Conservation (phyloP, 2,113 vertebrate genomes). For the Dicaeum eximium region DNA sequence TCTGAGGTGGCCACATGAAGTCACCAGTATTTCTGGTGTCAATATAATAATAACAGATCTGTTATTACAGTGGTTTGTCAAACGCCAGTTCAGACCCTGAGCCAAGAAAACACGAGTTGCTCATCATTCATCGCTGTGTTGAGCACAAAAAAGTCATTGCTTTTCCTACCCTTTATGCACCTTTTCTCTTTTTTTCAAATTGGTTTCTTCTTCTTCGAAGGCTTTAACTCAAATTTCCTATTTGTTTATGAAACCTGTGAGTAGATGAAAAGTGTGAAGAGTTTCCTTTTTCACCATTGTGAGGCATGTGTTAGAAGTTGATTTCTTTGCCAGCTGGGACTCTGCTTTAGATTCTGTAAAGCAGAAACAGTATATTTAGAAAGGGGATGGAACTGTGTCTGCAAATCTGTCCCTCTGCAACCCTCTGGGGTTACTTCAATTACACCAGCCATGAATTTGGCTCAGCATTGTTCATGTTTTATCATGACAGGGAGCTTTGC, state of each 20-base stretch:
- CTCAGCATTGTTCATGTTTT: background rate
- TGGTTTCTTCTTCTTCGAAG: background rate
- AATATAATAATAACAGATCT: background rate
- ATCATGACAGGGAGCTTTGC: background rate
- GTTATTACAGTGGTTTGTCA: background rate
- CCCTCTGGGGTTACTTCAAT: background rate
- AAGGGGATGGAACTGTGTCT: background rate
- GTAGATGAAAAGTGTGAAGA: background rate
- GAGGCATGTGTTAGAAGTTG: slow-evolving; percentile 19
- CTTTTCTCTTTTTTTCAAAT: background rate
- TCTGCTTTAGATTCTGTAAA: background rate
- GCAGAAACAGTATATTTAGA: background rate
- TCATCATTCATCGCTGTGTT: background rate
- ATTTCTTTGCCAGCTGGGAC: slow-evolving; percentile 1
- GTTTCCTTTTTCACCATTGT: slow-evolving; percentile 1
- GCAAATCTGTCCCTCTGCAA: background rate
- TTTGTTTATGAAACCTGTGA: background rate
- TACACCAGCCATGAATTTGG: background rate
- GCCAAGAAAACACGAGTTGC: background rate
- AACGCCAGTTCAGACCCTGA: background rate
- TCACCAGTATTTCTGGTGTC: background rate
- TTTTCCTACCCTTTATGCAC: background rate
- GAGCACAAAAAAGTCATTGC: background rate
- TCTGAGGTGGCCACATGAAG: background rate
- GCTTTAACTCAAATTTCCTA: background rate